phyloP scores from a whole-genome alignment of 2,113 vertebrate species.

The Hipposideros armiger region DNA sequence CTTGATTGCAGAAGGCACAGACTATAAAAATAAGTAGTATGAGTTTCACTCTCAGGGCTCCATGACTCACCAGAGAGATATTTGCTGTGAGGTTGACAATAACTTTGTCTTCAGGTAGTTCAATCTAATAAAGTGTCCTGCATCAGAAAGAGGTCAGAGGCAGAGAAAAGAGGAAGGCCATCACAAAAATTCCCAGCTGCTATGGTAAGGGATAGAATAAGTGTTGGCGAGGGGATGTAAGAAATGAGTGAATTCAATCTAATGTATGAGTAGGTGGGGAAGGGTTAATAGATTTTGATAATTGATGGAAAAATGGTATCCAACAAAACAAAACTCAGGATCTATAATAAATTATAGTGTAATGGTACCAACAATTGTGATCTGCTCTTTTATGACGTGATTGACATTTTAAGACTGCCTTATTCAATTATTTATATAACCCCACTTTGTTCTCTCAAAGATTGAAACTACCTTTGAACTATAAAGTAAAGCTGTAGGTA shows the following conservation, averaged over 20 bases:
- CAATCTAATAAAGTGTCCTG: fast-evolving
- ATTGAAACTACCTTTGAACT: conserved; percentile 50
- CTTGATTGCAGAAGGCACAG: neutral
- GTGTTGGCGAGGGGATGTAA: neutral
- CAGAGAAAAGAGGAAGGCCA: neutral
- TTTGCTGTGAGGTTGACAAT: neutral
- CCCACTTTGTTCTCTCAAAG: conserved; percentile 52
- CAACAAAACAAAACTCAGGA: neutral
- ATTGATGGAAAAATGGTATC: neutral
- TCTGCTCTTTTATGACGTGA: conserved; percentile 6
- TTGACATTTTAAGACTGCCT: conserved; percentile 27
- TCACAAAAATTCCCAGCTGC: neutral
- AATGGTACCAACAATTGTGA: neutral
- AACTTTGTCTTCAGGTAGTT: neutral
- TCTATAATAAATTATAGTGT: neutral
- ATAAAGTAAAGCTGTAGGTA: neutral
- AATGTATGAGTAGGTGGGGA: neutral
- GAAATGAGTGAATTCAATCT: neutral
- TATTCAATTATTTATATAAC: conserved; percentile 62
- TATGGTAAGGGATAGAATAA: neutral
- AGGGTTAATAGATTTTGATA: neutral
- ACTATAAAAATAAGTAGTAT: neutral
- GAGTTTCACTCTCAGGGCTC: neutral
- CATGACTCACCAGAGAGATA: fast-evolving
- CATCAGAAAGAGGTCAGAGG: neutral